phyloP scores from a whole-genome alignment of 1,140 invertebrate genomes.

The Oryctes rhinoceros region DNA sequence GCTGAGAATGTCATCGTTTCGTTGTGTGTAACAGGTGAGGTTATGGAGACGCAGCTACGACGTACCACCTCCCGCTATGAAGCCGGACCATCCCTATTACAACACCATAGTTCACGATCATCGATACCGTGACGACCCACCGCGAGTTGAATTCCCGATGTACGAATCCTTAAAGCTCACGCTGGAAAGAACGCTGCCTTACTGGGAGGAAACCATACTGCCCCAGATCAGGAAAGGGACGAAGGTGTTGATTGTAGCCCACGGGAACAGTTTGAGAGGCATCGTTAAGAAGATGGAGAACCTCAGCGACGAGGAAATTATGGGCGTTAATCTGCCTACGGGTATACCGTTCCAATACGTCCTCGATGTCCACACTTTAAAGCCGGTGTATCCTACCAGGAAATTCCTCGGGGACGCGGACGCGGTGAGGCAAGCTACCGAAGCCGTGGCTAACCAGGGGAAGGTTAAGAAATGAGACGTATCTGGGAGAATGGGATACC shows the following conservation, averaged over 20 bases:
- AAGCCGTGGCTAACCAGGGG: constrained; percentile 56
- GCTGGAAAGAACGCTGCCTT: constrained; percentile 69
- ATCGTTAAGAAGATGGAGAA: constrained; percentile 76
- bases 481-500: no score
- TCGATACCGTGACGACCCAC: constrained; percentile 61
- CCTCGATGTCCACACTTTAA: constrained; percentile 67
- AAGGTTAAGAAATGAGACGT: constrained; percentile 42
- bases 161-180: constrained; percentile 76
- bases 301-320: constrained; percentile 70
- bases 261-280: constrained; percentile 76
- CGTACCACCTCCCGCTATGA: constrained; percentile 71
- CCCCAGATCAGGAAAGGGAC: constrained; percentile 70
- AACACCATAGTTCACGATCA: constrained; percentile 65
- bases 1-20: no score
- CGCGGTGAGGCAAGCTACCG: constrained; percentile 71
- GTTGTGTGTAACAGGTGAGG: constrained; percentile 57
- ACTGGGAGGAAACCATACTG: constrained; percentile 73
- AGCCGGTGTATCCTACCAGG: constrained; percentile 65
- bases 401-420: constrained; percentile 73
- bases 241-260: constrained; percentile 71
- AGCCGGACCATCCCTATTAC: constrained; percentile 66
- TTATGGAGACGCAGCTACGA: constrained; percentile 76
- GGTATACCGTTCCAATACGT: constrained; percentile 77
- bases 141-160: constrained; percentile 67
- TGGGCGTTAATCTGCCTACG: constrained; percentile 76